Percentiles rank a stretch among this genome's conserved stretches.
Conservation (phyloP, 1,140 invertebrate genomes). For the Drosophila setifemur region DNA sequence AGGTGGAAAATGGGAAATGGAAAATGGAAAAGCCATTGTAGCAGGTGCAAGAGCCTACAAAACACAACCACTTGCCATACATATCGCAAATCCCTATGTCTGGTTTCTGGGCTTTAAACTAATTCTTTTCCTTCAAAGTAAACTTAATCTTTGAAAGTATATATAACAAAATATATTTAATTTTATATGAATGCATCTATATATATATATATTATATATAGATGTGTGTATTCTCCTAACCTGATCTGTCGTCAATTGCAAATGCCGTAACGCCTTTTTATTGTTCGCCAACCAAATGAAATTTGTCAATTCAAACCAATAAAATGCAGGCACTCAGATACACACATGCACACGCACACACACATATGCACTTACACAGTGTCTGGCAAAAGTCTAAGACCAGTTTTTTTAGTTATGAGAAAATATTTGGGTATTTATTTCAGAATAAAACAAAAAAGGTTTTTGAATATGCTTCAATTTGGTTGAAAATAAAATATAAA, state of each 20-base stretch:
- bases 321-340: constrained; percentile 60
- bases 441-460: no score
- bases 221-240: no score
- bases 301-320: constrained; percentile 67
- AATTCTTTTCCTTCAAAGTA: background rate
- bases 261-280: constrained; percentile 69
- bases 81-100: constrained; percentile 21
- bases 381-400: background rate
- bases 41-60: constrained; percentile 15
- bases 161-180: background rate
- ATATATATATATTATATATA: constrained; percentile 10
- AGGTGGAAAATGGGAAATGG: no score
- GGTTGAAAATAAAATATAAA: no score
- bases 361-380: constrained; percentile 4
- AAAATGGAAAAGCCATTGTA: constrained; percentile 38
- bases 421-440: no score
- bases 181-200: background rate
- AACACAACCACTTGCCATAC: background rate
- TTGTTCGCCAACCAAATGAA: constrained; percentile 52
- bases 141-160: background rate
- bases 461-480: no score
- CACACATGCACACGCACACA: background rate
- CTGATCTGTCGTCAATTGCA: constrained; percentile 23
- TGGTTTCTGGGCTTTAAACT: constrained; percentile 1
- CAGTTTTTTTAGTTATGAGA: no score